Base-by-base conservation (phyloP, 1,140 invertebrate genomes). In the Drosophila sp. region DNA sequence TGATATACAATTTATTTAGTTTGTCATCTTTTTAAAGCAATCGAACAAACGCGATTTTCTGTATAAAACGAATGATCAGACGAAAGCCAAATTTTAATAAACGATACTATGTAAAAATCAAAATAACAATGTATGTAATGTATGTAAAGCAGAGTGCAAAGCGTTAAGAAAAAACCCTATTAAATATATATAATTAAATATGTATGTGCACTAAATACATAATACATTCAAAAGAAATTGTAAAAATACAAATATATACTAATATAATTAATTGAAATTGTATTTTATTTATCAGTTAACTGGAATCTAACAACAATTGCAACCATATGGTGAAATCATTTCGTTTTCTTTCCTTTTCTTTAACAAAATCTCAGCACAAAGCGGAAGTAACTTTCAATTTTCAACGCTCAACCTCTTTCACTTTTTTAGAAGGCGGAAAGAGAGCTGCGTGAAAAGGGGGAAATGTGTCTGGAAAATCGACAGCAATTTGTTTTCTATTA, bases 51-150 rank as follows among this genome's bases (percentile, higher is more conserved):
- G 29, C 32, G 43, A 82, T 74, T 74, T 89, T 54, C 71, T 87
- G 83, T 87, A 87, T 70, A 89, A 77, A 83, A 56, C 48, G 72
- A 89, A 80, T 89, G 84, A 79, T 89, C 83, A 89, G 76, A 89
- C 36, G 25, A 81, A 89, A 77, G 80, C 84, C 80, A 89, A 89
- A 89, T 89, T 89, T 80, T 83, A 84, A 89, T 48, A 72, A 36
- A 18, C 27, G 71, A 67, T 67, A 83, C 57, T 66, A 69, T 89
- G 79, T 84, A 87, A 89, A 89, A 87, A 73, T 66, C 51, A n/a
- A 71, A 72, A 56, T 56, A 78, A 51, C 53, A 57, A 64, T 54
- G 72, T 29, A 50, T 29, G 75, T 72, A 62, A 78, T 81, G 34
- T 66, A 75, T 75, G 71, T 46, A 59, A 78, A 72, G 64, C 36